phyloP scores from a whole-genome alignment of 1,140 invertebrate species.

The Diuraphis noxia region DNA sequence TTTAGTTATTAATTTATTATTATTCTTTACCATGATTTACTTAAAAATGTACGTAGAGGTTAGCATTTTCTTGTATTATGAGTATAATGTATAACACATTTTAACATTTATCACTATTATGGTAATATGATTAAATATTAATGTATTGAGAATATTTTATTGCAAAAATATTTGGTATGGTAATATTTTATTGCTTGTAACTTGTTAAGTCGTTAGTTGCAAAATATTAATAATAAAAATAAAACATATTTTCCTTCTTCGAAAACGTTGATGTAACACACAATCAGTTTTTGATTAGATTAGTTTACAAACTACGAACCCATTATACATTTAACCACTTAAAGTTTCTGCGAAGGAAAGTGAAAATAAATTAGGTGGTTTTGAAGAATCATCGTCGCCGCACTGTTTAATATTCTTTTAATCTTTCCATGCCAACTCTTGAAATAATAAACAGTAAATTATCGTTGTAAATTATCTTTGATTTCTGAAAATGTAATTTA shows the following conservation, averaged over 20 bases:
- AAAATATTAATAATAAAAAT: neutral
- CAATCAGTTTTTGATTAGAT: slow-evolving; percentile 23
- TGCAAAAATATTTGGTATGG: no score
- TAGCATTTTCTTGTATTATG: neutral
- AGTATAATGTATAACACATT: neutral
- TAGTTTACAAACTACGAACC: slow-evolving; percentile 16
- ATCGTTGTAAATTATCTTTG: neutral
- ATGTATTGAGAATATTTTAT: neutral
- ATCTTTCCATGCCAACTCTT: neutral
- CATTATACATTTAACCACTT: slow-evolving; percentile 17
- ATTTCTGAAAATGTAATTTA: neutral
- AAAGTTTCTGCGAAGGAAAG: slow-evolving; percentile 13
- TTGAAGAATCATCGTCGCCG: neutral
- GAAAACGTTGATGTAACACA: neutral
- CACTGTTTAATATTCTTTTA: slow-evolving; percentile 6
- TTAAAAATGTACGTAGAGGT: neutral
- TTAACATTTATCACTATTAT: no score
- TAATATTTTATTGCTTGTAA: neutral
- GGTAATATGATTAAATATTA: neutral
- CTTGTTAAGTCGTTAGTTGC: neutral
- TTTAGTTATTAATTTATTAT: neutral
- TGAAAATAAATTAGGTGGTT: slow-evolving; percentile 9
- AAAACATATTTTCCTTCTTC: neutral
- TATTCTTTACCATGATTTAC: neutral
- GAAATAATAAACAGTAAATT: slow-evolving; percentile 9